Base-by-base conservation (phyloP, 2,113 vertebrate genomes). In the Sturnira hondurensis region DNA sequence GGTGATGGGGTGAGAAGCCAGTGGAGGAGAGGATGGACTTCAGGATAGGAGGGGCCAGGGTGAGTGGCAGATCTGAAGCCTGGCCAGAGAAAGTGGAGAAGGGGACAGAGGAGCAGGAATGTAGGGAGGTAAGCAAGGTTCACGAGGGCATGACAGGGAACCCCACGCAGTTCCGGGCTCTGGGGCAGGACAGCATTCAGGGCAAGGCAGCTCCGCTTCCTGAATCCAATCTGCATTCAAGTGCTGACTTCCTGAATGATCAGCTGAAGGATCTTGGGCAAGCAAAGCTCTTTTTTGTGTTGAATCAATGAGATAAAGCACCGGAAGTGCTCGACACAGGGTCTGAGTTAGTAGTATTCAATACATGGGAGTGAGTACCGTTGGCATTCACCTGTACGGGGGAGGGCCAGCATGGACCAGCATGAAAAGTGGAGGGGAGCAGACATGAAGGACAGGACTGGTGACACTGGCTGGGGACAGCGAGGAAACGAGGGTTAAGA, bases 361-460 rank as follows among this genome's bases (percentile, higher is more conserved):
- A 0, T 19, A n/a, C 20, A 14, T 0, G 7, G 61, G 20, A 41
- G 52, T n/a, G 31, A 45, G 5, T 17, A 0, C 68, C 4, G 4
- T 17, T 4, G 19, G 2, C 36, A 17, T 9, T 28, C 5, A 1
- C 3, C 12, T 19, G 33, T 22, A 13, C 1, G 16, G 76, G 65
- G n/a, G 36, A n/a, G n/a, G n/a, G 36, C 73, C 43, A 33, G 43
- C 43, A 28, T 2, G 33, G 93, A 6, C 31, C 15, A 19, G 38
- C 54, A 11, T 41, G 56, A 38, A 82, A 2, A n/a, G 33, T 17
- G 33, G 58, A 56, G 52, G 28, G 3, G 8, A 54, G 47, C 7
- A 24, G 65, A 65, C 5, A 0, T 38, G 70, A 16, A 52, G 17
- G 10, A 28, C 15, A 7, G 77, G 54, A 45, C 73, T 71, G 47